A percentile compares a stretch with the other conserved stretches of the same genome.
Evolutionary conservation across 1,140 invertebrate species (phyloP).

Genomic region (Brachionus koreanus): DNA sequence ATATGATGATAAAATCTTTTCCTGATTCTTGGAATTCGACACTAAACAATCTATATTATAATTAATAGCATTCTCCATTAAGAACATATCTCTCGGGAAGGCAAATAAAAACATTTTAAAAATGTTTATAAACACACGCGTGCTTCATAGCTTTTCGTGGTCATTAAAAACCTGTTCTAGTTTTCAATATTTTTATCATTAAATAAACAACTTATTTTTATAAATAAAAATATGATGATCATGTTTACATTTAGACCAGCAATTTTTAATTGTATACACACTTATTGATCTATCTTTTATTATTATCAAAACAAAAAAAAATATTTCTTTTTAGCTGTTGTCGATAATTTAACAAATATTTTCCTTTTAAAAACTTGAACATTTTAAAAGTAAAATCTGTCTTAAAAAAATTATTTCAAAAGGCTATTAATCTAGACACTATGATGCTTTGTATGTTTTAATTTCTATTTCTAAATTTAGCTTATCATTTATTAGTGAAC

Average conservation of each 20-base stretch:
- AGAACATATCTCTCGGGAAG: not conserved
- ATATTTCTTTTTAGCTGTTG: not conserved
- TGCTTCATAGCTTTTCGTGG: not conserved
- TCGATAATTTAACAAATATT: not conserved
- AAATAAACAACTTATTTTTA: not conserved
- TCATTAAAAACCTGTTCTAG: constrained; percentile 2
- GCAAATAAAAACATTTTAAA: not conserved
- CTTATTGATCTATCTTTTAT: not conserved
- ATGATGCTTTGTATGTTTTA: not conserved
- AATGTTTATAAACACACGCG: constrained; percentile 5
- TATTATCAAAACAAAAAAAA: not conserved
- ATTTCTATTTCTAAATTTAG: not conserved
- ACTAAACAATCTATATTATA: not conserved
- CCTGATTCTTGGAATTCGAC: not conserved
- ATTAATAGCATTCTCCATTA: not conserved
- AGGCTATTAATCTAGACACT: not conserved
- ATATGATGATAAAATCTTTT: not conserved
- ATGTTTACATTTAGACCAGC: not conserved
- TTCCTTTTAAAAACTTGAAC: not conserved
- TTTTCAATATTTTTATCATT: constrained; percentile 5
- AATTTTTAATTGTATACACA: not conserved
- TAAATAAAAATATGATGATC: not conserved
- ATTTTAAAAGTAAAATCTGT: not conserved
- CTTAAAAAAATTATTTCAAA: not conserved
- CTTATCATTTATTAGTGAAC: not conserved